A percentile compares a stretch with the other conserved stretches of the same genome.
Evolutionary conservation across 1,140 invertebrate species (phyloP).

Genomic region (Sminthurides bifidus): DNA sequence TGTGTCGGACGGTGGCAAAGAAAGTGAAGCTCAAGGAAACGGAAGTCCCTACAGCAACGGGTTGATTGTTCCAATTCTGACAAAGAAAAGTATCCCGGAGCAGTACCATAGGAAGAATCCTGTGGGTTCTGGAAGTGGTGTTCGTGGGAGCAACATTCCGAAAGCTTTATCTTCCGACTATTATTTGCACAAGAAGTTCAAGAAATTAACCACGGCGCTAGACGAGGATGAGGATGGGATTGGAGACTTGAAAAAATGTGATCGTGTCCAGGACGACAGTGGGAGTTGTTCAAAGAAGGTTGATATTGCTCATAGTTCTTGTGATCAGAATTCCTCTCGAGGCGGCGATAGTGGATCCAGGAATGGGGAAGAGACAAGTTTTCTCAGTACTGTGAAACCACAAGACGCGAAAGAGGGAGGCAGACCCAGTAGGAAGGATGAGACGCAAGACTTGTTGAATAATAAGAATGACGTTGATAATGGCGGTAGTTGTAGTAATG

Average conservation of each 20-base stretch:
- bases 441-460: too few relatives aligned
- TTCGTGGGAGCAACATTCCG: neutral
- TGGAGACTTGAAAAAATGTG: neutral
- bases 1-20: too few relatives aligned
- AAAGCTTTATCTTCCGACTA: slow-evolving; percentile 7
- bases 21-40: too few relatives aligned
- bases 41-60: too few relatives aligned
- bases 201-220: slow-evolving; percentile 19
- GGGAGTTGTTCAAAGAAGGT: neutral
- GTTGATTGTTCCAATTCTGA: too few relatives aligned
- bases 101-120: too few relatives aligned
- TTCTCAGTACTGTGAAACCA: neutral
- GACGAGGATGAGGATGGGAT: neutral
- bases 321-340: neutral
- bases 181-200: slow-evolving; percentile 31
- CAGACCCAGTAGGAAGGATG: too few relatives aligned
- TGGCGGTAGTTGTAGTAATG: too few relatives aligned
- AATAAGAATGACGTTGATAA: too few relatives aligned
- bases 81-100: too few relatives aligned
- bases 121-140: too few relatives aligned
- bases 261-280: neutral
- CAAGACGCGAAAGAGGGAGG: too few relatives aligned
- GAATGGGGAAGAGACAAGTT: neutral
- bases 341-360: neutral
- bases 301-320: neutral